Conservation (phyloP, 2,888 invertebrate genomes). For the Glaucopsyche alexis region DNA sequence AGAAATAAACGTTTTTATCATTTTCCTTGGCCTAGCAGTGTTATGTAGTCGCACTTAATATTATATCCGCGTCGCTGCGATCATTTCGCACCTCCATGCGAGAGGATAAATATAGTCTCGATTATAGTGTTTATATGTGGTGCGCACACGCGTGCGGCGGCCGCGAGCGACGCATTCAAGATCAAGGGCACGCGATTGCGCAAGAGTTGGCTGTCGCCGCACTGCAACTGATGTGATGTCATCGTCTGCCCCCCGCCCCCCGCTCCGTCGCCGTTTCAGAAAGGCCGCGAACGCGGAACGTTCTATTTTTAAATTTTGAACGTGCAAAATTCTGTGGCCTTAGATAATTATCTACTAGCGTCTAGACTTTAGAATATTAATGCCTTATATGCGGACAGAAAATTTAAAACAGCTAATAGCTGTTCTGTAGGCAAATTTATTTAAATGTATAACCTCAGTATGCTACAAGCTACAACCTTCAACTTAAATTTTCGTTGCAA, state of each 20-base stretch:
- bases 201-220: slow-evolving; percentile 76
- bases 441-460: neutral
- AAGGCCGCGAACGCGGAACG: slow-evolving; percentile 70
- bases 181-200: slow-evolving; percentile 79
- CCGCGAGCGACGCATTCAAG: slow-evolving; percentile 72
- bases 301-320: slow-evolving; percentile 66
- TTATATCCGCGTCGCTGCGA: slow-evolving; percentile 49
- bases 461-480: neutral
- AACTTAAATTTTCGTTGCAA: neutral
- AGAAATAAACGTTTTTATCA: no score
- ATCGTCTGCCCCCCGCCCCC: slow-evolving; percentile 61
- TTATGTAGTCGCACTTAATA: slow-evolving; percentile 6
- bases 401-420: neutral
- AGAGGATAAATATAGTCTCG: slow-evolving; percentile 71
- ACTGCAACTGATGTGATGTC: slow-evolving; percentile 75
- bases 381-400: slow-evolving; percentile 8
- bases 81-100: slow-evolving; percentile 68
- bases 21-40: no score
- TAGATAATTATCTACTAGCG: slow-evolving; percentile 37
- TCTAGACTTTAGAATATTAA: slow-evolving; percentile 30
- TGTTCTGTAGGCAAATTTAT: neutral
- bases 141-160: slow-evolving; percentile 62
- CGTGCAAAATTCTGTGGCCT: slow-evolving; percentile 42
- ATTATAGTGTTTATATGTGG: slow-evolving; percentile 58
- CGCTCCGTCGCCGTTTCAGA: slow-evolving; percentile 47